These are phyloP conservation scores for Stictocephala bisonia DNA, from an alignment of 2,888 invertebrate species.

Conservation along the genomic window DNA sequence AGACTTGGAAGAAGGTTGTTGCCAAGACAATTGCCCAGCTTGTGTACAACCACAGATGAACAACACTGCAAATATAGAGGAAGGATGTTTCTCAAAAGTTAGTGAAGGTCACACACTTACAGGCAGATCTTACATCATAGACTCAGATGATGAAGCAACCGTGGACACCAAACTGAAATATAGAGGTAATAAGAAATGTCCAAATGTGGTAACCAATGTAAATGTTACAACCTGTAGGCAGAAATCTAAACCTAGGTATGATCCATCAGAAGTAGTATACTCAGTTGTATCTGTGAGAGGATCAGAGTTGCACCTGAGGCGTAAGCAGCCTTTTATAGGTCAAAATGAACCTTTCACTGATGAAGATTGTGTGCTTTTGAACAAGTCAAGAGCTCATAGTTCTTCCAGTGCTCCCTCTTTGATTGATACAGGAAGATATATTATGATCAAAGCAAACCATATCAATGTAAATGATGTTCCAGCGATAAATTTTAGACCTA, in stretches of 20 bases:
- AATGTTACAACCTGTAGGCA: constrained; percentile 9
- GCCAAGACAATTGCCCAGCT: not conserved
- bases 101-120: constrained; percentile 2
- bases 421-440: not conserved
- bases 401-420: constrained; percentile 1
- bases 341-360: constrained; percentile 1
- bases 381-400: not conserved
- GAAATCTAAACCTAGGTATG: not conserved
- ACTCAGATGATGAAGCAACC: not conserved
- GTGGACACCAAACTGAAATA: not conserved
- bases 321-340: not conserved
- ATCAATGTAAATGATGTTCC: too few species aligned
- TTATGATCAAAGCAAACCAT: too few species aligned
- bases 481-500: too few species aligned
- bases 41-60: not conserved
- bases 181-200: not conserved
- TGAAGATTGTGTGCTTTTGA: constrained; percentile 16
- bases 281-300: constrained; percentile 4
- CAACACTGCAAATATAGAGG: not conserved
- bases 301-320: not conserved
- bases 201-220: not conserved
- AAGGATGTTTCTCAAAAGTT: not conserved
- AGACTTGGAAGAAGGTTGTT: not conserved
- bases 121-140: not conserved
- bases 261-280: constrained; percentile 7